These are phyloP conservation scores for Anoncus sp. DNA, from an alignment of 2,888 invertebrate species.

Conservation along the genomic window DNA sequence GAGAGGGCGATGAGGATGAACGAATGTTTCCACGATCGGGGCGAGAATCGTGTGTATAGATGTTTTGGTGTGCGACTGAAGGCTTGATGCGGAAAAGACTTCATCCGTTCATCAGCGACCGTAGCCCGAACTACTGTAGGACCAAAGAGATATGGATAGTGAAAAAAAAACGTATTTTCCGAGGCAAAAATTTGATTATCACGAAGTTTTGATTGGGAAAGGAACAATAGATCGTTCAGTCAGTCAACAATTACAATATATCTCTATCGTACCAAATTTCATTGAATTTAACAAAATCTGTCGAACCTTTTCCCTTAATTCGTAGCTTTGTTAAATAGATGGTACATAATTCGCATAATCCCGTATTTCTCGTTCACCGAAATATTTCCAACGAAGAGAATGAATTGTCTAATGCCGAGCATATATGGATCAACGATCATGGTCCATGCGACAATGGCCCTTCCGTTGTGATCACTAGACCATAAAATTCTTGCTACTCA, in stretches of 20 bases:
- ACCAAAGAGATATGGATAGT: slow-evolving; percentile 5
- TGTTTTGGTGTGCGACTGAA: not conserved
- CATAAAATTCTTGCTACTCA: slow-evolving; percentile 34
- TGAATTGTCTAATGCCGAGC: slow-evolving; percentile 68
- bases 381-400: slow-evolving; percentile 65
- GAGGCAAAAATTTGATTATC: not conserved
- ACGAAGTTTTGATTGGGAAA: too few species aligned
- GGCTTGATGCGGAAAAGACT: not conserved
- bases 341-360: slow-evolving; percentile 19
- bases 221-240: not conserved
- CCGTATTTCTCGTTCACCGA: not conserved
- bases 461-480: slow-evolving; percentile 32
- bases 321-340: slow-evolving; percentile 13
- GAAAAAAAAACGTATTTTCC: slow-evolving; percentile 5
- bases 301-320: slow-evolving; percentile 25
- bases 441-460: slow-evolving; percentile 70
- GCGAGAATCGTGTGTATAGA: too few species aligned
- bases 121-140: not conserved
- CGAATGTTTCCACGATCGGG: too few species aligned
- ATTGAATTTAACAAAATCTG: not conserved
- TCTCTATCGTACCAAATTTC: not conserved
- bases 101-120: not conserved
- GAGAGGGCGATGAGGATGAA: too few species aligned
- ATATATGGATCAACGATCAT: slow-evolving; percentile 52
- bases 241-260: not conserved